phyloP scores from a whole-genome alignment of 2,113 vertebrate species.

The Neopipo cinnamomea region DNA sequence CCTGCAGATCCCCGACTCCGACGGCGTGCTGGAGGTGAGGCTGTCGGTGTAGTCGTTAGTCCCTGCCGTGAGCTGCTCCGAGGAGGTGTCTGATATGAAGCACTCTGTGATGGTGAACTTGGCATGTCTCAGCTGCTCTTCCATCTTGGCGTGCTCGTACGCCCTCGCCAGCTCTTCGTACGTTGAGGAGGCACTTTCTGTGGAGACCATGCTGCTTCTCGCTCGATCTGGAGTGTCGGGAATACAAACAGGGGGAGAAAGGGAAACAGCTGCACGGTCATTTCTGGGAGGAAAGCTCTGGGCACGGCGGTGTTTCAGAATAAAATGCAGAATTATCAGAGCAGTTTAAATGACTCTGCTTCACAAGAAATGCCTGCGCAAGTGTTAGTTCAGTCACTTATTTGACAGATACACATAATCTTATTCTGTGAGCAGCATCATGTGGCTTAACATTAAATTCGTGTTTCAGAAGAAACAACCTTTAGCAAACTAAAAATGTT shows the following conservation, averaged over 20 bases:
- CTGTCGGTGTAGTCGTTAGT: conserved; percentile 99
- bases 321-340: neutral
- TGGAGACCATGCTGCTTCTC: conserved; percentile 99
- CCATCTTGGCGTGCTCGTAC: conserved; percentile 98
- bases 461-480: neutral
- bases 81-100: conserved; percentile 99
- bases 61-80: conserved; percentile 97
- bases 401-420: neutral
- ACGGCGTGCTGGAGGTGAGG: conserved; percentile 96
- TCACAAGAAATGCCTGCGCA: neutral
- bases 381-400: neutral
- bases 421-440: neutral
- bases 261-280: neutral
- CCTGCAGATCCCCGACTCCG: conserved; percentile 98
- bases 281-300: neutral
- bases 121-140: conserved; percentile 96
- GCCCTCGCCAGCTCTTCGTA: conserved; percentile 97
- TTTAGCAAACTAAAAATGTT: neutral
- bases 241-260: neutral
- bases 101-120: conserved; percentile 99
- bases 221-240: conserved; percentile 82
- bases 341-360: neutral
- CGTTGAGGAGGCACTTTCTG: conserved; percentile 98
- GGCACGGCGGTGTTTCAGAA: rapidly evolving
- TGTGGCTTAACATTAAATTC: neutral